Percentiles rank a stretch among this genome's conserved stretches.
Evolutionary conservation across 1,140 invertebrate genomes (phyloP).

Genomic region (Ceratosolen solmsi): DNA sequence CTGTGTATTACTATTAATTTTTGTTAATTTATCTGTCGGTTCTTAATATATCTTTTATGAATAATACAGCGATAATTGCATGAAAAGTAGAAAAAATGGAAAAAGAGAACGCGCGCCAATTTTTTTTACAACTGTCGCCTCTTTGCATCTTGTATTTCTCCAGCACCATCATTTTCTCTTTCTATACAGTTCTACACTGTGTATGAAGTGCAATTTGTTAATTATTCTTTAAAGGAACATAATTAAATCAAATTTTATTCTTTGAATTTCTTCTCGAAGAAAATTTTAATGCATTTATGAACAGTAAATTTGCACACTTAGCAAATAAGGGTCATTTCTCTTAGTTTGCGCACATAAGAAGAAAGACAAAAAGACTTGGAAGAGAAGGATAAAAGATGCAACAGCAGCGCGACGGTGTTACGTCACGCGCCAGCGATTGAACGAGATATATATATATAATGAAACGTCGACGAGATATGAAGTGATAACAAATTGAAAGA

Average conservation of each 20-base stretch:
- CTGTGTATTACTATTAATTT: neutral
- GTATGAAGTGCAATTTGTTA: neutral
- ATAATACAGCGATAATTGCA: neutral
- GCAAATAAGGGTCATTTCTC: neutral
- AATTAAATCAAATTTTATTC: neutral
- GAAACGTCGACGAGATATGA: constrained; percentile 31
- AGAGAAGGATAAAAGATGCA: constrained; percentile 1
- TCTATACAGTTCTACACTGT: neutral
- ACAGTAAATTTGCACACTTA: neutral
- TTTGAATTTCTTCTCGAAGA: neutral
- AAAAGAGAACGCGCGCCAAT: constrained; percentile 28
- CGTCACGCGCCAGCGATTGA: constrained; percentile 48
- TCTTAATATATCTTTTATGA: neutral
- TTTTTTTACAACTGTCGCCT: neutral
- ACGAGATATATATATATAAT: constrained; percentile 32
- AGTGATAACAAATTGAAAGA: neutral
- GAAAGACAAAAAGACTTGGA: neutral
- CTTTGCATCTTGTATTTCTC: neutral
- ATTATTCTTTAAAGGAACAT: constrained; percentile 7
- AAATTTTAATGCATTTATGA: neutral
- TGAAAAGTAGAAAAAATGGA: neutral
- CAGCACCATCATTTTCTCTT: neutral
- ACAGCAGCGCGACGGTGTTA: constrained; percentile 41
- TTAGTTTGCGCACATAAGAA: neutral
- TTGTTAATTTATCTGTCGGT: neutral